Evolutionary conservation across 2,888 invertebrate genomes (phyloP).

Genomic region (Drosophila rellima): DNA sequence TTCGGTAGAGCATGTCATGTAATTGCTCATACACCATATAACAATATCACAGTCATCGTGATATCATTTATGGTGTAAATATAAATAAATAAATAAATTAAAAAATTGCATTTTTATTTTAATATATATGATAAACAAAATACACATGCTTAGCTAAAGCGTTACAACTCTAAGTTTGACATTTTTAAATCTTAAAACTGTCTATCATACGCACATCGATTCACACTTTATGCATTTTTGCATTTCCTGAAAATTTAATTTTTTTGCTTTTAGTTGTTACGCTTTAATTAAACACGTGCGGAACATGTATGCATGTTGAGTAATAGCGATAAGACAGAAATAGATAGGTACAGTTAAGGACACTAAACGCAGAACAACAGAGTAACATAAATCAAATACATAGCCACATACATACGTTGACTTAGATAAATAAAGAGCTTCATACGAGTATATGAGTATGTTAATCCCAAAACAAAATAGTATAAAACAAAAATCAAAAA

Average conservation of each 20-base stretch:
- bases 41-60: neutral
- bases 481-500: slow-evolving; percentile 14
- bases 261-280: too few species aligned
- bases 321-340: slow-evolving; percentile 10
- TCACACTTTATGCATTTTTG: too few species aligned
- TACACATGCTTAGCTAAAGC: too few species aligned
- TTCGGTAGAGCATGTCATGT: neutral
- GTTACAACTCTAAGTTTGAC: too few species aligned
- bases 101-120: too few species aligned
- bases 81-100: neutral
- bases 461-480: slow-evolving; percentile 16
- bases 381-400: slow-evolving; percentile 6
- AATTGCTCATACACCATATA: neutral
- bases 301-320: slow-evolving; percentile 24
- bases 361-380: slow-evolving; percentile 2
- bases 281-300: too few species aligned
- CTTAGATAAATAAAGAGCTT: too few species aligned
- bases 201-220: too few species aligned
- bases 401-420: slow-evolving; percentile 15
- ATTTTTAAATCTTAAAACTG: too few species aligned
- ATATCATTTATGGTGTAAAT: neutral
- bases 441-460: slow-evolving; percentile 36
- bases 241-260: too few species aligned
- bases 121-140: too few species aligned
- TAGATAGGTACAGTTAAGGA: slow-evolving; percentile 20